Conservation (phyloP, 23 tunicate species). For the Halocynthia roretzi region DNA sequence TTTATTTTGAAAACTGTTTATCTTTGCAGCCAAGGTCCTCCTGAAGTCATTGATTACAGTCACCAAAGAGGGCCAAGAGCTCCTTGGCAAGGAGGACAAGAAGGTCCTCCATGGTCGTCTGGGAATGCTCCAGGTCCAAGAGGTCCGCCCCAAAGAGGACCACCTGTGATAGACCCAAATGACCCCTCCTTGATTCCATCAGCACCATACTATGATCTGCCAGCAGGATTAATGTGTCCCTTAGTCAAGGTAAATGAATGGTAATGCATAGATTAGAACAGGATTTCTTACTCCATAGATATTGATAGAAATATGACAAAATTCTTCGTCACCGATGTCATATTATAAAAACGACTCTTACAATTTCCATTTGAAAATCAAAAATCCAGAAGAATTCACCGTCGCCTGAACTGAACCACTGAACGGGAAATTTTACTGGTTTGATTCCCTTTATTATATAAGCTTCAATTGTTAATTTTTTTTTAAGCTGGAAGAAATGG, state of each 20-base stretch:
- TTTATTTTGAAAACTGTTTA: neutral
- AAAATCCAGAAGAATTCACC: no score
- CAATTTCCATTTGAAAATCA: no score
- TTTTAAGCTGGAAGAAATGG: slow-evolving; percentile 73
- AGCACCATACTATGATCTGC: slow-evolving; percentile 87
- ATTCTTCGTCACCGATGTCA: neutral
- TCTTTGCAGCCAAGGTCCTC: slow-evolving; percentile 16
- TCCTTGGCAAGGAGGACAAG: slow-evolving; percentile 19
- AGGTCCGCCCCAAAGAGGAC: slow-evolving; percentile 18
- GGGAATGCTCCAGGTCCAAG: slow-evolving; percentile 25
- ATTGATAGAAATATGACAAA: no score
- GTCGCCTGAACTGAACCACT: neutral
- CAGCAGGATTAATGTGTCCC: slow-evolving; percentile 98
- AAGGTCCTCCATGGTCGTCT: slow-evolving; percentile 23
- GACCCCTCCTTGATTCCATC: slow-evolving; percentile 69
- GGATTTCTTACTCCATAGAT: neutral
- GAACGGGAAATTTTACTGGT: neutral
- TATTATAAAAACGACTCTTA: neutral
- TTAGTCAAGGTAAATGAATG: slow-evolving; percentile 43
- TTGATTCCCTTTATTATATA: neutral
- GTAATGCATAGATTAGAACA: neutral
- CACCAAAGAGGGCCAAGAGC: slow-evolving; percentile 6
- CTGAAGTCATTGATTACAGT: slow-evolving; percentile 27
- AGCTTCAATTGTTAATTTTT: neutral
- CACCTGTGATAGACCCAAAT: slow-evolving; percentile 11